Evolutionary conservation across 2,113 vertebrate species (phyloP).

Genomic region (Puma concolor): DNA sequence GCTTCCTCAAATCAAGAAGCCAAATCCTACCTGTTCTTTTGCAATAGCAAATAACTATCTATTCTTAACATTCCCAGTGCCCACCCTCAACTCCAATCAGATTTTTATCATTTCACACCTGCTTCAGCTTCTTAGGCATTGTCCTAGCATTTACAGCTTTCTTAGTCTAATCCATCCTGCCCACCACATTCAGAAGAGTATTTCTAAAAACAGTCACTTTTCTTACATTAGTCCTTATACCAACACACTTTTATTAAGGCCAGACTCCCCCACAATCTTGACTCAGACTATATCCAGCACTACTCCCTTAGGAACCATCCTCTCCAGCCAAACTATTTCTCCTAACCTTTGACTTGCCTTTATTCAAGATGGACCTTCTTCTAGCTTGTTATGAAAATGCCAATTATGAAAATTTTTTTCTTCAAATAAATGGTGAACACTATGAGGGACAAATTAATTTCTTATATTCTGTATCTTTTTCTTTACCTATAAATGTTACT

Average conservation of each 20-base stretch:
- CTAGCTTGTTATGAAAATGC: background rate
- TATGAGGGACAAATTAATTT: constrained; percentile 4
- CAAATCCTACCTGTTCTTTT: background rate
- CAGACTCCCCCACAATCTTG: background rate
- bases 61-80: background rate
- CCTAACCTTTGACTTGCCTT: background rate
- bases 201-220: background rate
- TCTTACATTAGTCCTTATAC: background rate
- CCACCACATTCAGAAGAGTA: background rate
- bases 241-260: background rate
- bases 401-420: constrained; percentile 38
- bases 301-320: background rate
- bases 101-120: background rate
- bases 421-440: background rate
- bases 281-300: background rate
- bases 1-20: background rate
- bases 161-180: background rate
- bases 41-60: background rate
- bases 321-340: background rate
- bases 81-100: no score
- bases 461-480: constrained; percentile 1
- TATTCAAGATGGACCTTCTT: background rate
- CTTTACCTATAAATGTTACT: constrained; percentile 40
- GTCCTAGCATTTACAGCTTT: background rate
- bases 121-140: background rate